phyloP scores from a whole-genome alignment of 1,140 invertebrate species.

The Ruditapes philippinarum region DNA sequence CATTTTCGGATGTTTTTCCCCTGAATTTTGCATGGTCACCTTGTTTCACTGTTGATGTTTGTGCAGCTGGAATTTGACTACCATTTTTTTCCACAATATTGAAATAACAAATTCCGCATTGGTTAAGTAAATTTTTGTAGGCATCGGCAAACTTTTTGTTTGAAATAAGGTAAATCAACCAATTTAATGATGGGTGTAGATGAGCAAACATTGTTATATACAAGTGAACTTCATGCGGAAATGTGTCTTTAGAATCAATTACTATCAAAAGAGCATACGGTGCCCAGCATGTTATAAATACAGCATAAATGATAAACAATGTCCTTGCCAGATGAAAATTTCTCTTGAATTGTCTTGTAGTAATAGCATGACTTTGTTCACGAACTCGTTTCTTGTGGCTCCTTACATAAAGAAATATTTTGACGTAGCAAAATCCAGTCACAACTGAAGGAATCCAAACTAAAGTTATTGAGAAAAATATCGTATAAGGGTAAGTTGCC shows the following conservation, averaged over 20 bases:
- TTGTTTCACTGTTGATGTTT: too few relatives aligned
- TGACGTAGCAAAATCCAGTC: slow-evolving; percentile 76
- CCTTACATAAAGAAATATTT: slow-evolving; percentile 73
- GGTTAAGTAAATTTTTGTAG: slow-evolving; percentile 55
- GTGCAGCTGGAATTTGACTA: too few relatives aligned
- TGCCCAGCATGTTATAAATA: slow-evolving; percentile 76
- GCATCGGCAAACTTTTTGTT: slow-evolving; percentile 73
- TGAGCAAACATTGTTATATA: slow-evolving; percentile 75
- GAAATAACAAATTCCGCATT: slow-evolving; percentile 12
- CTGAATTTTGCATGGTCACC: too few relatives aligned
- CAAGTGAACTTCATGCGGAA: slow-evolving; percentile 67
- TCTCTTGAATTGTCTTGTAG: background rate
- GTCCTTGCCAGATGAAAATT: slow-evolving; percentile 66
- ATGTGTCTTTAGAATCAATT: slow-evolving; percentile 65
- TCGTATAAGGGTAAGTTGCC: slow-evolving; percentile 78
- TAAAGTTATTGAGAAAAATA: slow-evolving; percentile 76
- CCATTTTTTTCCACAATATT: background rate
- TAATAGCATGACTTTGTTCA: background rate
- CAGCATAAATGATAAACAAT: slow-evolving; percentile 75
- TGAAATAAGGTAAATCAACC: slow-evolving; percentile 75
- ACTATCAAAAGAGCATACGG: slow-evolving; percentile 75
- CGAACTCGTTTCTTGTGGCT: slow-evolving; percentile 53
- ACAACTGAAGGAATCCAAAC: slow-evolving; percentile 78
- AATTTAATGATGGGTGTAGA: slow-evolving; percentile 78
- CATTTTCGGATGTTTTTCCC: too few relatives aligned